A percentile compares a stretch with the other conserved stretches of the same genome.
Conservation (phyloP, 2,888 invertebrate genomes). For the Gastracanthus pulcherrimus region DNA sequence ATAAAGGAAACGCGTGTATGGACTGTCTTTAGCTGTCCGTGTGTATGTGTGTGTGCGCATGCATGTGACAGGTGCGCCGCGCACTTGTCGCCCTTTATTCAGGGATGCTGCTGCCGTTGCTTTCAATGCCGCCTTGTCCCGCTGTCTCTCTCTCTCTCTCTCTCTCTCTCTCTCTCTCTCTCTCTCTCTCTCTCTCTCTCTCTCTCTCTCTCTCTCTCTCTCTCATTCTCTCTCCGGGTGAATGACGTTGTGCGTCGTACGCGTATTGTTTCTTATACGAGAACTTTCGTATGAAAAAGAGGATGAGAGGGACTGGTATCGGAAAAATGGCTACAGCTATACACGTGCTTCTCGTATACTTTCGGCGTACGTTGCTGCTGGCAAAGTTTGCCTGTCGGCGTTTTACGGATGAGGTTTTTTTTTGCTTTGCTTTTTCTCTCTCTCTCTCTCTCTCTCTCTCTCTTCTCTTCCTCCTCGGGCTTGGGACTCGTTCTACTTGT, state of each 20-base stretch:
- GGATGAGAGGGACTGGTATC: not conserved
- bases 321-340: not conserved
- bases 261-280: slow-evolving; percentile 5
- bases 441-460: not conserved
- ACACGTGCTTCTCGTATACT: not conserved
- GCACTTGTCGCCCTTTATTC: slow-evolving; percentile 13
- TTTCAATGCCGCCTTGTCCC: slow-evolving; percentile 1
- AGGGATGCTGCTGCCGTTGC: not conserved
- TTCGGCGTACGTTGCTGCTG: not conserved
- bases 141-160: not conserved
- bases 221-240: not conserved
- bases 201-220: not conserved
- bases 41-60: not conserved
- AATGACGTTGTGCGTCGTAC: not conserved
- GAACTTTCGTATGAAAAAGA: not conserved
- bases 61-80: slow-evolving; percentile 8
- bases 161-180: not conserved
- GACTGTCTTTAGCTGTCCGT: not conserved
- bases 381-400: not conserved
- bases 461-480: not conserved
- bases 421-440: not conserved
- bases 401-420: not conserved
- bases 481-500: not conserved
- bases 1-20: not conserved
- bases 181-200: not conserved